A percentile compares a stretch with the other conserved stretches of the same genome.
Conservation (phyloP, 2,113 vertebrate genomes). For the Seriola aureovittata region DNA sequence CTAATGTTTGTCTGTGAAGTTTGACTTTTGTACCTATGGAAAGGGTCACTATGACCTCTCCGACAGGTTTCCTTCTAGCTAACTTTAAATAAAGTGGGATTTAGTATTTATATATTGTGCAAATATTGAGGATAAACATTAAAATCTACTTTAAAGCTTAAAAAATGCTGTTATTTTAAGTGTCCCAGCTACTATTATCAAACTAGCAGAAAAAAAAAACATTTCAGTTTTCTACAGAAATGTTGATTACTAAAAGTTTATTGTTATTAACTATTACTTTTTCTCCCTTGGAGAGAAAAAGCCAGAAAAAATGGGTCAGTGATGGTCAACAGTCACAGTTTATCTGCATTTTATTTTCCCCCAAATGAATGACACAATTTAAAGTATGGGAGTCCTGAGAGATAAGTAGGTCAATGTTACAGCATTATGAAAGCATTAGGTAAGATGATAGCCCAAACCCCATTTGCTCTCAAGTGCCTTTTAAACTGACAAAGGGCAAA, state of each 20-base stretch:
- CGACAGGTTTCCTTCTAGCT: not conserved
- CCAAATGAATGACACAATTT: slow-evolving; percentile 41
- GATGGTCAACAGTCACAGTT: not conserved
- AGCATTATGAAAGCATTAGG: slow-evolving; percentile 64
- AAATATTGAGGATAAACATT: not conserved
- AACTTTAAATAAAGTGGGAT: not conserved
- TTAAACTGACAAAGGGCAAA: slow-evolving; percentile 8
- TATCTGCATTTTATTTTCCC: not conserved
- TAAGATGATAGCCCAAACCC: slow-evolving; percentile 63
- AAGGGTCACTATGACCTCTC: not conserved
- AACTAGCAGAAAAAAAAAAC: not conserved
- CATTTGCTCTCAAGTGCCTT: slow-evolving; percentile 60
- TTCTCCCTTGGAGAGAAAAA: not conserved
- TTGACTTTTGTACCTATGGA: not conserved
- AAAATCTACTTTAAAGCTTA: not conserved
- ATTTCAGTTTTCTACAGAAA: no score
- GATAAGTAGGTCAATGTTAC: slow-evolving; percentile 73
- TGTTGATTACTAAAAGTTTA: not conserved
- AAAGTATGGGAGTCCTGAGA: slow-evolving; percentile 13
- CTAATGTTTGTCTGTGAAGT: not conserved
- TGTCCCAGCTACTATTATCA: not conserved
- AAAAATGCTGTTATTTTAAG: not conserved
- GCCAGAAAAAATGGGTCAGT: slow-evolving; percentile 37
- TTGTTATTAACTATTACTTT: not conserved
- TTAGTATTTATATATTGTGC: not conserved